phyloP scores from a whole-genome alignment of 2,797 vertebrate species.

The Limnodromus scolopaceus region DNA sequence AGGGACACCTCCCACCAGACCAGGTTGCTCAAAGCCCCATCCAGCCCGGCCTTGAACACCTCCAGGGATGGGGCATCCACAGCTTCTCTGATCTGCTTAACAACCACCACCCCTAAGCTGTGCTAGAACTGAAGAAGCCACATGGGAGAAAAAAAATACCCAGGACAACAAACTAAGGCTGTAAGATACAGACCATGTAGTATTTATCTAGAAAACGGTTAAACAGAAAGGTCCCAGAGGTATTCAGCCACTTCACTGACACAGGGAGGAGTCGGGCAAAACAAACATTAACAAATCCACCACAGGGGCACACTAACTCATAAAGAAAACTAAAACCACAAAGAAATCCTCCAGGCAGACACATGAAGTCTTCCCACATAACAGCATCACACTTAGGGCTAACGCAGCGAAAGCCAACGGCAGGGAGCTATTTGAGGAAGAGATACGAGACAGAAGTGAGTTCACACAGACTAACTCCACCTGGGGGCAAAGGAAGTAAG shows the following conservation, averaged over 20 bases:
- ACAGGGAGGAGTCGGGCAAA: neutral
- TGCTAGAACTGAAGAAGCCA: neutral
- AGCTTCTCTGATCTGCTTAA: neutral
- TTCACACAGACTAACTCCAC: neutral
- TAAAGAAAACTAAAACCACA: neutral
- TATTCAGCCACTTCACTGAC: neutral
- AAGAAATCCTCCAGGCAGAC: neutral
- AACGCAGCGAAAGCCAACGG: neutral
- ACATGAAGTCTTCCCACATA: neutral
- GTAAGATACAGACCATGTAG: neutral
- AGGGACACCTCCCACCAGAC: neutral
- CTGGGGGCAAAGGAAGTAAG: neutral
- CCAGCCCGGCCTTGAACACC: neutral
- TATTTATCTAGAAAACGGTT: neutral
- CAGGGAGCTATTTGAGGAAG: neutral
- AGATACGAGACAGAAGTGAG: neutral
- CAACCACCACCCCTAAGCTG: neutral
- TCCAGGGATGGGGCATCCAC: neutral
- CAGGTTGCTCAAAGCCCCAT: neutral
- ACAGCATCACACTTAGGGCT: neutral
- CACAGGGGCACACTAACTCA: neutral
- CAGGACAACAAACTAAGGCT: neutral
- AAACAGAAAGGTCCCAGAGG: neutral
- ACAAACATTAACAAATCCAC: neutral
- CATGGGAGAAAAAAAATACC: accelerated